Conservation (phyloP, 2,797 vertebrate genomes). For the Eospalax fontanierii region DNA sequence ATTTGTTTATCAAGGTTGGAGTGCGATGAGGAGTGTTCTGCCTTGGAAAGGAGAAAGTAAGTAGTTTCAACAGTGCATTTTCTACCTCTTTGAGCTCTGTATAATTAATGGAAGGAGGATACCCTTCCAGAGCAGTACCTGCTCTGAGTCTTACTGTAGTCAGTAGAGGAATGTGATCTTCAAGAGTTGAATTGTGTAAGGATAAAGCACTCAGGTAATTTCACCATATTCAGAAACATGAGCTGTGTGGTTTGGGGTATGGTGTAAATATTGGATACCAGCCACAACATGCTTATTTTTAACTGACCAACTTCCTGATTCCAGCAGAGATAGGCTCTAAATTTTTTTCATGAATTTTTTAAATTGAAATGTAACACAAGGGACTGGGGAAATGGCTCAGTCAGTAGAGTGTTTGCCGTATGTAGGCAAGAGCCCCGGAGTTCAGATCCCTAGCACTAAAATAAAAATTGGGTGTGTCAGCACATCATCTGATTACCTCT, state of each 20-base stretch:
- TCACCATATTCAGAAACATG: slow-evolving; percentile 58
- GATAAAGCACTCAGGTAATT: slow-evolving; percentile 54
- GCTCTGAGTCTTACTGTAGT: background rate
- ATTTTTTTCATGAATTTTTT: slow-evolving; percentile 23
- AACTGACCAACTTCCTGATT: slow-evolving; percentile 59
- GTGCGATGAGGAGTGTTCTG: slow-evolving; percentile 97
- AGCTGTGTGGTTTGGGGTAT: slow-evolving; percentile 24
- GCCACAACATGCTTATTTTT: slow-evolving; percentile 28
- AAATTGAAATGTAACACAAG: slow-evolving; percentile 43
- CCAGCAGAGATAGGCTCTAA: slow-evolving; percentile 44
- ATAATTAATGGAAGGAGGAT: background rate
- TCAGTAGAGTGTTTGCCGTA: background rate
- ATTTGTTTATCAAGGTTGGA: slow-evolving; percentile 92
- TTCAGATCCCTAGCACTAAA: background rate
- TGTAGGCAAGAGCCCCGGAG: background rate
- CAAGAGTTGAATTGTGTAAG: slow-evolving; percentile 16
- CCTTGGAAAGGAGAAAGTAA: slow-evolving; percentile 96
- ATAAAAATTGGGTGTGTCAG: background rate
- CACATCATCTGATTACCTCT: background rate
- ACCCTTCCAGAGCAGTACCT: background rate
- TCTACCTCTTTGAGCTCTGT: slow-evolving; percentile 39
- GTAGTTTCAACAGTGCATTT: slow-evolving; percentile 64
- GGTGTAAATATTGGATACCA: slow-evolving; percentile 8
- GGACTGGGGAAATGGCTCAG: background rate
- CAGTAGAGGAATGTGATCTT: slow-evolving; percentile 10